Base-by-base conservation (phyloP, 1,140 invertebrate genomes). In the Drosophila lowei region DNA sequence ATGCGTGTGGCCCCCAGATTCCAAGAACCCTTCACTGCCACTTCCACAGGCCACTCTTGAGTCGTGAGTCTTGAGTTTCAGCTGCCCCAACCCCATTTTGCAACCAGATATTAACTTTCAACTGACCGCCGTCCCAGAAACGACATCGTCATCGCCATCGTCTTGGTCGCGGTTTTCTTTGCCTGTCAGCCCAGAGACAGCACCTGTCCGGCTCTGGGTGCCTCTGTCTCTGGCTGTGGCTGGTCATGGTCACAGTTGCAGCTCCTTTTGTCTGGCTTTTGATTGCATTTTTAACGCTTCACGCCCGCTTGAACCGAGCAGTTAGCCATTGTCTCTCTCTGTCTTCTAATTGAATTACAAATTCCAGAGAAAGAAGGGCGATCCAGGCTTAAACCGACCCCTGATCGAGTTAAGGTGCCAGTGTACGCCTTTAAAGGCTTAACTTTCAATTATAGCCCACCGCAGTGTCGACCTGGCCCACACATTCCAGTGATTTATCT, bases 221-320 rank as follows among this genome's bases (percentile, higher is more conserved):
- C 58, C 50, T 71, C 48, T 6, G 6, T 2, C 61, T 74, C n/a
- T 13, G 13, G 13, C 48, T 46, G 54, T 48, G 46, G 25, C 61
- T 79, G 77, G 78, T 83, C 83, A 81, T 72, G 81, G 83, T 81
- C 62, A 61, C 73, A 70, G 58, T 78, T 86, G 34, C 74, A 59
- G 56, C 56, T 49, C 52, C 73, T 77, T 76, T 77, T 77, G 72
- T 76, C 77, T 77, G 78, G 55, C 70, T 68, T 88, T 73, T 76
- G 78, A 88, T 86, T 89, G 78, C 74, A 81, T 89, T 86, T 77
- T 86, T 79, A 83, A 86, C 84, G 83, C 83, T 88, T 88, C 75
- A 83, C 70, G 83, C 77, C 65, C 77, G 44, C 56, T 50, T 48
- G 57, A 6, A 25, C 9, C 34, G 11, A 38, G 34, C 34, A 38